phyloP scores from a whole-genome alignment of 1,140 invertebrate species.

The Drosophila busckii region DNA sequence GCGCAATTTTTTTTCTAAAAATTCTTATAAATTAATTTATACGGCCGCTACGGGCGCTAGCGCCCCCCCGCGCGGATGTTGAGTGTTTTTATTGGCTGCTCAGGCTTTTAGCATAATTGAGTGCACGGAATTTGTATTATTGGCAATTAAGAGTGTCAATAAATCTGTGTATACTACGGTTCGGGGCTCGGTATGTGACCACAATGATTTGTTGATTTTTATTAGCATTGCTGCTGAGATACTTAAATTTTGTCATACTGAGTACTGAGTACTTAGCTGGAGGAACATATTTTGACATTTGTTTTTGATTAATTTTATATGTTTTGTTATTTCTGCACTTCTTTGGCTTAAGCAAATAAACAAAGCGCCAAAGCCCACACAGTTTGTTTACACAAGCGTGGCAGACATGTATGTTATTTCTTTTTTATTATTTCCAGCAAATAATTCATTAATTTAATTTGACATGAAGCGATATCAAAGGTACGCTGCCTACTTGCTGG shows the following conservation, averaged over 20 bases:
- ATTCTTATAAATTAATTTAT: slow-evolving; percentile 59
- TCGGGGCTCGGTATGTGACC: slow-evolving; percentile 8
- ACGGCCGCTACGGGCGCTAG: slow-evolving; percentile 16
- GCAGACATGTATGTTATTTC: slow-evolving; percentile 5
- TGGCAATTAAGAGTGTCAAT: slow-evolving; percentile 65
- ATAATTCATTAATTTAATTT: slow-evolving; percentile 38
- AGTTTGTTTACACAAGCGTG: slow-evolving; percentile 23
- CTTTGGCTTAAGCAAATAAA: too few species aligned
- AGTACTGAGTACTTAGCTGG: not conserved
- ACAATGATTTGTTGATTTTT: slow-evolving; percentile 49
- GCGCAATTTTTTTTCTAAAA: slow-evolving; percentile 6
- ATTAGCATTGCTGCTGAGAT: slow-evolving; percentile 16
- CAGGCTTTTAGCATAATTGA: slow-evolving; percentile 63
- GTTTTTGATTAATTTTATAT: not conserved
- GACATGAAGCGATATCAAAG: too few species aligned
- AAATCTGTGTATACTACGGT: slow-evolving; percentile 24
- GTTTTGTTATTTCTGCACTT: too few species aligned
- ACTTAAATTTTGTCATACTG: not conserved
- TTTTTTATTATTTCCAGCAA: slow-evolving; percentile 13
- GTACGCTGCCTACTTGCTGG: too few species aligned
- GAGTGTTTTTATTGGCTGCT: slow-evolving; percentile 50
- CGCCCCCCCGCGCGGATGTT: slow-evolving; percentile 33
- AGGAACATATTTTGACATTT: not conserved
- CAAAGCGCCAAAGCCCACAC: slow-evolving; percentile 15
- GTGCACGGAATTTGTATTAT: slow-evolving; percentile 43